Conservation (phyloP, 2,113 vertebrate species). For the Archilochus colubris region DNA sequence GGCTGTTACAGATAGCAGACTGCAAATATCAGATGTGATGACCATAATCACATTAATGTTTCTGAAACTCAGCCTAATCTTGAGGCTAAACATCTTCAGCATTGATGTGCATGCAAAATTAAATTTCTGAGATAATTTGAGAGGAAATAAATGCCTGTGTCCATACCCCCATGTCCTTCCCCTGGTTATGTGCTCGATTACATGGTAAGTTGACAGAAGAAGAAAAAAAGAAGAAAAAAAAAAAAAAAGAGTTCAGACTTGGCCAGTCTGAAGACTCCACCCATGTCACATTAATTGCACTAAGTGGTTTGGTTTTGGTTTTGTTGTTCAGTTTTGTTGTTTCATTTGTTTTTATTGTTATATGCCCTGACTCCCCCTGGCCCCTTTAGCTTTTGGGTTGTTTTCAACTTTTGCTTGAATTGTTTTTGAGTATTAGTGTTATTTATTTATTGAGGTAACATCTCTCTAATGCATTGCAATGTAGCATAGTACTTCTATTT, state of each 20-base stretch:
- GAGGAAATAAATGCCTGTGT: neutral
- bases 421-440: neutral
- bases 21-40: neutral
- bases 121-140: neutral
- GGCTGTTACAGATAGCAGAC: neutral
- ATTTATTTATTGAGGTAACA: neutral
- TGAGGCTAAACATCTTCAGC: neutral
- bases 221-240: fast-evolving
- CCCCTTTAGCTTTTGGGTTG: neutral
- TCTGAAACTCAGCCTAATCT: neutral
- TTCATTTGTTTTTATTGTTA: neutral
- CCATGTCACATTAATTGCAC: neutral
- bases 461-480: neutral
- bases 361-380: neutral
- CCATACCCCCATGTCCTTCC: no score
- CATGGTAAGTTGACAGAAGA: neutral
- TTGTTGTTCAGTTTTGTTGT: neutral
- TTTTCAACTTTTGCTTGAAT: neutral
- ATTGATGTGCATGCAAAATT: neutral
- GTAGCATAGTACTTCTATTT: neutral
- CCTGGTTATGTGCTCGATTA: neutral
- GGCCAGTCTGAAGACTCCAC: neutral
- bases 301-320: neutral
- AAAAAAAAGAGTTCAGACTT: fast-evolving
- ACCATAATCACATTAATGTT: neutral